Evolutionary conservation across 2,797 vertebrate species (phyloP), one percentile per base, ranked within the genome.

Genomic region (Simalia tracyae): DNA sequence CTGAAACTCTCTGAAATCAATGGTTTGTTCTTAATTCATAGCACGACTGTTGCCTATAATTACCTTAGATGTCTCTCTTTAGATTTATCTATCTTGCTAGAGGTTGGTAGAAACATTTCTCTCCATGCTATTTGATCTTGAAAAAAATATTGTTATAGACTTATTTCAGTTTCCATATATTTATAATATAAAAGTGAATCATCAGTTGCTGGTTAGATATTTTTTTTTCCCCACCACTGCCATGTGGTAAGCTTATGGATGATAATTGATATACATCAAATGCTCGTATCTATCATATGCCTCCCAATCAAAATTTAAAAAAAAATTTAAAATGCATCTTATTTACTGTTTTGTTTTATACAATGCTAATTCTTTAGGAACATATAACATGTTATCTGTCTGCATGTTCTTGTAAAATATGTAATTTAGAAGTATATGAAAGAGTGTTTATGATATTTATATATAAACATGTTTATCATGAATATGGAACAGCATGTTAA

Each of bases 71-170:
- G 84, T n/a, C 56, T 12, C 50, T 11, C 26, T 57, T 6, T 57
- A 85, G 5, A 85, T 90, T 63, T 90, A 84, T 94, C 84, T 94
- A 94, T 94, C 92, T 88, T 90, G 87, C 68, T 95, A 88, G 92
- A 95, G 94, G 95, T 87, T 56, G 42, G 24, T 54, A 46, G n/a
- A 46, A 90, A 84, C n/a, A 76, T 64, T 84, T 91, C 22, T 81
- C 46, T 86, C 36, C 61, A 17, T 14, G 17, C 66, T 87, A 46
- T 11, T 88, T 57, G 1, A 56, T 89, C 56, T 10, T 15, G 31
- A 91, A 85, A 88, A 42, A 84, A 61, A 10, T 42, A 84, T 63
- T 22, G 28, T 17, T 84, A 56, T 42, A 15, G n/a, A 36, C 17
- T 59, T 91, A 26, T 22, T 64, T 60, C 57, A 57, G 28, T 64